A percentile compares a stretch with the other conserved stretches of the same genome.
Evolutionary conservation across 2,113 vertebrate species (phyloP).

Genomic region (Mirounga angustirostris): DNA sequence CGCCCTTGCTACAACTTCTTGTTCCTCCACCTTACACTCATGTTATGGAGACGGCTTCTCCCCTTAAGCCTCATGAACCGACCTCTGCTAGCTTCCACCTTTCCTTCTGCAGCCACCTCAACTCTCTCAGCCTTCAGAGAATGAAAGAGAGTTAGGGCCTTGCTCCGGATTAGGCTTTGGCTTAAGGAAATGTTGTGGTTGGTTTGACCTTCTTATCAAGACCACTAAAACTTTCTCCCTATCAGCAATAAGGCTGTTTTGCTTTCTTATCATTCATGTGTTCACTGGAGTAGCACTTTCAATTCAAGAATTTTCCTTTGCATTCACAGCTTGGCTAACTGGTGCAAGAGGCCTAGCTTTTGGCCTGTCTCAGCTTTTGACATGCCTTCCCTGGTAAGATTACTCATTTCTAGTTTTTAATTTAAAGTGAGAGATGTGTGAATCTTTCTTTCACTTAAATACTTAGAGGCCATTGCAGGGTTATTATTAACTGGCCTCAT

Average conservation of each 20-base stretch:
- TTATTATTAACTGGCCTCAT: background rate
- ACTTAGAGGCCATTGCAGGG: background rate
- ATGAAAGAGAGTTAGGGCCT: background rate
- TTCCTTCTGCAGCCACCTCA: background rate
- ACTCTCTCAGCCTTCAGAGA: background rate
- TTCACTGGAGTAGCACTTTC: background rate
- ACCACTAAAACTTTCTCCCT: background rate
- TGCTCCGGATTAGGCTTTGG: background rate
- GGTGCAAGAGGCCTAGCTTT: background rate
- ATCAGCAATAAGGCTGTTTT: background rate
- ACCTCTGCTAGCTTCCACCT: background rate
- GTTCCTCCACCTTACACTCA: background rate
- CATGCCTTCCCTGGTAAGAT: background rate
- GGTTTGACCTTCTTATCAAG: background rate
- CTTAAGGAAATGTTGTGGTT: background rate
- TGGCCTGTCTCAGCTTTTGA: background rate
- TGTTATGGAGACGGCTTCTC: background rate
- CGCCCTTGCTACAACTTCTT: background rate
- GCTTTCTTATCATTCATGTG: background rate
- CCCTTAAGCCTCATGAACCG: background rate
- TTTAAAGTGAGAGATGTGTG: background rate
- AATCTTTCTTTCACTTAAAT: background rate
- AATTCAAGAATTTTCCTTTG: background rate
- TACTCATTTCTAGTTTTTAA: background rate
- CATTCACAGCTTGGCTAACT: background rate